These are phyloP conservation scores for Belonocnema kinseyi DNA, from an alignment of 1,140 invertebrate species.

Conservation along the genomic window DNA sequence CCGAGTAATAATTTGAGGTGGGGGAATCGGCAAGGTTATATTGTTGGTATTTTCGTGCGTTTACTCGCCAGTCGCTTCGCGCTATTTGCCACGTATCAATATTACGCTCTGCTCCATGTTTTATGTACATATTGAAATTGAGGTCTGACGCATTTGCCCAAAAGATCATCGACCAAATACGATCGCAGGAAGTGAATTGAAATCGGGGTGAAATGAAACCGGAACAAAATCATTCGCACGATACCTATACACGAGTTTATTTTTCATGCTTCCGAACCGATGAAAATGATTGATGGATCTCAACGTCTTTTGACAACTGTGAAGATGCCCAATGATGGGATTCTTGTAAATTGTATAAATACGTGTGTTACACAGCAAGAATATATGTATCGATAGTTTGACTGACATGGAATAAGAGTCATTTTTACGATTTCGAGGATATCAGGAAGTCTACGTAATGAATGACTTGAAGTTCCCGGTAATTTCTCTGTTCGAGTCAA, in stretches of 20 bases:
- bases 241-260: not conserved
- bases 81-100: not conserved
- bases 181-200: slow-evolving; percentile 11
- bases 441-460: not conserved
- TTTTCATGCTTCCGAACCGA: not conserved
- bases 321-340: not conserved
- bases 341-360: not conserved
- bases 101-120: not conserved
- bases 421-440: not conserved
- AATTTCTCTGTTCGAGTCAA: no score
- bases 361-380: not conserved
- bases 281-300: slow-evolving; percentile 3
- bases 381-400: not conserved
- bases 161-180: slow-evolving; percentile 5
- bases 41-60: slow-evolving; percentile 3
- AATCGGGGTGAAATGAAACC: slow-evolving; percentile 5
- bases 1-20: not conserved
- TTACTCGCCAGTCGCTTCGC: slow-evolving; percentile 4
- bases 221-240: not conserved
- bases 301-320: slow-evolving; percentile 7
- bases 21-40: slow-evolving; percentile 13
- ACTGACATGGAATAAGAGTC: not conserved
- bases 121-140: not conserved
- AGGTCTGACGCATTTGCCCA: not conserved
- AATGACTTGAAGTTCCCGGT: no score